Base-by-base conservation (phyloP, 2,888 invertebrate genomes). In the Cantharis lateralis region DNA sequence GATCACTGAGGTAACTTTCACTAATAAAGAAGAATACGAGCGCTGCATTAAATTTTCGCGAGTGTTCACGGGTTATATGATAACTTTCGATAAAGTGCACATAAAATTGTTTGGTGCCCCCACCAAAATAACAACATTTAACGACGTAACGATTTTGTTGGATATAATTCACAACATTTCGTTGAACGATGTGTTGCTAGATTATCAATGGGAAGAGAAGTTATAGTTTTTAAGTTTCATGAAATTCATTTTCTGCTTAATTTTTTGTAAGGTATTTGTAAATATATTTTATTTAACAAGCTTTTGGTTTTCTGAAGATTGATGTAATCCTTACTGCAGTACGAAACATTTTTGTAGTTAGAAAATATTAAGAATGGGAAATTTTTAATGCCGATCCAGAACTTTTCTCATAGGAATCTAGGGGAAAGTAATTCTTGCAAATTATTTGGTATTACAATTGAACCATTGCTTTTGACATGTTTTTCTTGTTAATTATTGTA, bases 91-190 rank as follows among this genome's bases (percentile, higher is more conserved):
- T 10, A 72, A 71, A 28, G 71, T 76, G 24, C 74, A 88, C 79
- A 87, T 89, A 2, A 86, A 86, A 73, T 83, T 89, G 15, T 62
- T 88, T 48, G 89, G 88, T 2, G 88, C 89, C 24, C 89, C 89
- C 1, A 84, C 84, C 66, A 82, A 83, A 78, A 85, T 89, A 7
- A 82, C 77, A 62, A 81, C 83, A n/a, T 77, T 85, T 11, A 83
- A 84, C 18, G 89, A 89, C 76, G 85, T 89, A 9, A 87, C 88
- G 81, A 84, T 86, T 64, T 79, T 89, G 32, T 82, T 89, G 15
- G 86, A 89, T 81, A 84, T 89, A 73, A 84, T 89, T n/a, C 87
- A 89, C 79, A 82, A 85, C 15, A 83, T 89, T 32, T 81, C 84
- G 62, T 79, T 88, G 16, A 78, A 85, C 68, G 88, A 87, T 82